Conservation (phyloP, 2,113 vertebrate genomes). For the Grus americana region DNA sequence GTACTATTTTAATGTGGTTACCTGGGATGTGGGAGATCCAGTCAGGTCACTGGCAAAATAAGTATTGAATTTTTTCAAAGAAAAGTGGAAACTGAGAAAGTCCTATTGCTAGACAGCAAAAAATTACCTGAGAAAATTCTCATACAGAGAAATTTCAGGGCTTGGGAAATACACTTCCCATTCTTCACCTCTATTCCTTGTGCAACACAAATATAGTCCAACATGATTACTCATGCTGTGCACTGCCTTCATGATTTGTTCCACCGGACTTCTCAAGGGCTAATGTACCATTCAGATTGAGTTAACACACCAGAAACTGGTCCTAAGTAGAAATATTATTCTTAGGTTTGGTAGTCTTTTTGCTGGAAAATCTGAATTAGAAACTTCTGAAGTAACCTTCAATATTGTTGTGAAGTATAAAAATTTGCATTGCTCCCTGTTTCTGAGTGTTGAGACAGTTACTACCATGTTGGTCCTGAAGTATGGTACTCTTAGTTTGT, state of each 20-base stretch:
- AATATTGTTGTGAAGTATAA: not conserved
- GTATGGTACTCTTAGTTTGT: not conserved
- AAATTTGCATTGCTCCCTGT: not conserved
- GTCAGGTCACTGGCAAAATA: not conserved
- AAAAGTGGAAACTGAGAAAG: not conserved
- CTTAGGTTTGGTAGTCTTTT: not conserved
- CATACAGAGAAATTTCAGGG: not conserved
- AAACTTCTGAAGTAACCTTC: not conserved
- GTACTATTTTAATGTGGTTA: not conserved
- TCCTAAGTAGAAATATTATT: not conserved
- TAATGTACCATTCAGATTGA: not conserved
- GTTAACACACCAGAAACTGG: not conserved
- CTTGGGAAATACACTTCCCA: not conserved
- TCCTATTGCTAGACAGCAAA: not conserved
- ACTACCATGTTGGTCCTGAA: not conserved
- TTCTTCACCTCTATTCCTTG: not conserved
- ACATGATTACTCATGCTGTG: not conserved
- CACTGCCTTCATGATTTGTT: not conserved
- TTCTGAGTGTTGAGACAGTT: not conserved
- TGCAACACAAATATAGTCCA: not conserved
- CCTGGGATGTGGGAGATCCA: not conserved
- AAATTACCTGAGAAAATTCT: not conserved
- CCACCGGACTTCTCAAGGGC: not conserved
- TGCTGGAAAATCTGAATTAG: not conserved
- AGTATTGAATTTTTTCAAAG: not conserved